Evolutionary conservation across 2,888 invertebrate genomes (phyloP).

Genomic region (Polyommatus icarus): DNA sequence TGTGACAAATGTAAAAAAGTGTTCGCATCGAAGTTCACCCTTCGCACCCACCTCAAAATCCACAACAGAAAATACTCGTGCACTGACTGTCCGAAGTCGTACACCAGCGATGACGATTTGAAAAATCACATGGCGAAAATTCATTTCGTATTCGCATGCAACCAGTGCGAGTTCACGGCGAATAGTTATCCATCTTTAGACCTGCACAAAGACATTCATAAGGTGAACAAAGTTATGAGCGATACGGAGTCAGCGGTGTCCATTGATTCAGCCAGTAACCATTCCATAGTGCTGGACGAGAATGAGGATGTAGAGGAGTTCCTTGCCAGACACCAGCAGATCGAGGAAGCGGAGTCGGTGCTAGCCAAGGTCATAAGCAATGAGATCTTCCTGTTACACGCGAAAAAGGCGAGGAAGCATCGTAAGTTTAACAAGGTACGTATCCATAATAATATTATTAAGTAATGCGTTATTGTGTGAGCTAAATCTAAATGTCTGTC

Average conservation of each 20-base stretch:
- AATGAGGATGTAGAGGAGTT: slow-evolving; percentile 12
- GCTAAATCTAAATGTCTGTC: too few relatives aligned
- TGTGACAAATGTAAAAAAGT: slow-evolving; percentile 71
- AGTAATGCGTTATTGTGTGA: too few relatives aligned
- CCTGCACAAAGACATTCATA: slow-evolving; percentile 48
- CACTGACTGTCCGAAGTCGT: slow-evolving; percentile 56
- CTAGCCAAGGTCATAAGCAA: slow-evolving; percentile 66
- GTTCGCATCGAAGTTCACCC: slow-evolving; percentile 68
- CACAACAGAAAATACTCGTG: slow-evolving; percentile 63
- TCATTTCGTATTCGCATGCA: slow-evolving; percentile 56
- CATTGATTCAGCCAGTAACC: not conserved
- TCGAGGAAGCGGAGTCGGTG: slow-evolving; percentile 56
- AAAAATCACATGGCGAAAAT: slow-evolving; percentile 52
- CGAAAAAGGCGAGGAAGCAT: slow-evolving; percentile 48
- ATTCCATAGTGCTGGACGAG: not conserved
- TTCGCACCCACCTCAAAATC: slow-evolving; percentile 65
- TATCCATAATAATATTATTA: not conserved
- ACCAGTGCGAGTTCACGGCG: slow-evolving; percentile 51
- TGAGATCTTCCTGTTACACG: slow-evolving; percentile 55
- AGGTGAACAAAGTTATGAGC: slow-evolving; percentile 41
- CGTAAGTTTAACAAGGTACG: slow-evolving; percentile 59
- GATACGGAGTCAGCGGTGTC: slow-evolving; percentile 42
- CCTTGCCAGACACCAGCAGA: slow-evolving; percentile 42
- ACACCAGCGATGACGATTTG: slow-evolving; percentile 49
- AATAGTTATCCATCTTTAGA: slow-evolving; percentile 47